A percentile compares a stretch with the other conserved stretches of the same genome.
Conservation (phyloP, 2,797 vertebrate genomes). For the Ambastaia sidthimunki region DNA sequence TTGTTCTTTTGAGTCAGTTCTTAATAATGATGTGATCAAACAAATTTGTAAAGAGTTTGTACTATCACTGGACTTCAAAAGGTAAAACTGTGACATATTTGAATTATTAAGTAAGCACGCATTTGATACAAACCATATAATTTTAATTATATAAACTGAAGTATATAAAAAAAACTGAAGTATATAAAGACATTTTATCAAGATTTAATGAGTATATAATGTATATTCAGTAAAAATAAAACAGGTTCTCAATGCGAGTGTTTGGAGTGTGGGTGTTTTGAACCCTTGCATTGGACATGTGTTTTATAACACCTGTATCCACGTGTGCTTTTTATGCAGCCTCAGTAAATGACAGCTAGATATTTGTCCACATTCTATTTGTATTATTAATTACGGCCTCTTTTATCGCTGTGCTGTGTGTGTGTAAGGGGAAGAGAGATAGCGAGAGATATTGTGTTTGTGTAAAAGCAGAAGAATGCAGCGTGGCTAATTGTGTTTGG, state of each 20-base stretch:
- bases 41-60: not conserved
- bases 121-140: no score
- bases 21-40: slow-evolving; percentile 4
- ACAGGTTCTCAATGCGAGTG: not conserved
- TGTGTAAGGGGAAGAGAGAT: slow-evolving; percentile 27
- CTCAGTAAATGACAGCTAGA: slow-evolving; percentile 8
- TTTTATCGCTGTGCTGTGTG: slow-evolving; percentile 62
- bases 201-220: no score
- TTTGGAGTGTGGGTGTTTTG: not conserved
- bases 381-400: slow-evolving; percentile 34
- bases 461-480: slow-evolving; percentile 69
- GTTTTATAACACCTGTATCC: not conserved
- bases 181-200: no score
- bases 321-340: not conserved
- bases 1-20: not conserved
- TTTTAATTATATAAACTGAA: no score
- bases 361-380: slow-evolving; percentile 8
- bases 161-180: no score
- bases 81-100: no score
- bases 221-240: not conserved
- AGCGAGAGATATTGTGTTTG: slow-evolving; percentile 57
- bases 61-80: not conserved
- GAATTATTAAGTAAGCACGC: no score
- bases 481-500: slow-evolving; percentile 62
- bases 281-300: not conserved